phyloP scores from a whole-genome alignment of 2,113 vertebrate genomes.

The Rhinichthys klamathensis region DNA sequence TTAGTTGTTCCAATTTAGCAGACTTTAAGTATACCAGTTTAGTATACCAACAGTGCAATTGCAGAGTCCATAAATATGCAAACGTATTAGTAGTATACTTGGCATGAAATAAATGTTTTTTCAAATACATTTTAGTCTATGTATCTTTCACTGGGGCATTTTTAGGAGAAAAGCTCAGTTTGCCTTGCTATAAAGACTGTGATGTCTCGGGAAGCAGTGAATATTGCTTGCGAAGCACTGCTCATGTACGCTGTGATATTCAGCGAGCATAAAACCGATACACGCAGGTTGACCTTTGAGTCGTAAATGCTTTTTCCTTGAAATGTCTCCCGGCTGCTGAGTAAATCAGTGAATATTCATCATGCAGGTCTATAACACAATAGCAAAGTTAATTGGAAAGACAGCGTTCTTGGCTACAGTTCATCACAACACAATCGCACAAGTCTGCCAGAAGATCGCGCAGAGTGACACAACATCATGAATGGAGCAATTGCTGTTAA shows the following conservation, averaged over 20 bases:
- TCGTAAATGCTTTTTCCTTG: slow-evolving; percentile 10
- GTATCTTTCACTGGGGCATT: background rate
- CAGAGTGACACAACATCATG: slow-evolving; percentile 34
- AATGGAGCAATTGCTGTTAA: slow-evolving; percentile 29
- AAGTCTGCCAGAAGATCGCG: slow-evolving; percentile 5
- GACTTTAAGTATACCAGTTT: too few species aligned
- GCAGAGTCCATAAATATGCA: too few species aligned
- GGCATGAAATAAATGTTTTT: too few species aligned
- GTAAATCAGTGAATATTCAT: slow-evolving; percentile 24
- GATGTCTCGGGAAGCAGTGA: background rate
- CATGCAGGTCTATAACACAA: slow-evolving; percentile 19
- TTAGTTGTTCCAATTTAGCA: too few species aligned
- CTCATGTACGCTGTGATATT: slow-evolving; percentile 12
- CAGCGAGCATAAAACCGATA: background rate
- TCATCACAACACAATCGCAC: slow-evolving; percentile 8
- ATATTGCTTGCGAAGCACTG: background rate
- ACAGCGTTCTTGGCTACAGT: background rate
- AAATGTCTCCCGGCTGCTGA: background rate
- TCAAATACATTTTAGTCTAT: too few species aligned
- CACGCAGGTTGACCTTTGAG: slow-evolving; percentile 10
- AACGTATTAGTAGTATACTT: too few species aligned
- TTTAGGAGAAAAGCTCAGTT: background rate
- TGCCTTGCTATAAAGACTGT: background rate
- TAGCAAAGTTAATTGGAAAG: slow-evolving; percentile 38
- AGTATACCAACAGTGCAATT: too few species aligned